phyloP scores from a whole-genome alignment of 2,797 vertebrate genomes.

The Pantherophis vulpinus region DNA sequence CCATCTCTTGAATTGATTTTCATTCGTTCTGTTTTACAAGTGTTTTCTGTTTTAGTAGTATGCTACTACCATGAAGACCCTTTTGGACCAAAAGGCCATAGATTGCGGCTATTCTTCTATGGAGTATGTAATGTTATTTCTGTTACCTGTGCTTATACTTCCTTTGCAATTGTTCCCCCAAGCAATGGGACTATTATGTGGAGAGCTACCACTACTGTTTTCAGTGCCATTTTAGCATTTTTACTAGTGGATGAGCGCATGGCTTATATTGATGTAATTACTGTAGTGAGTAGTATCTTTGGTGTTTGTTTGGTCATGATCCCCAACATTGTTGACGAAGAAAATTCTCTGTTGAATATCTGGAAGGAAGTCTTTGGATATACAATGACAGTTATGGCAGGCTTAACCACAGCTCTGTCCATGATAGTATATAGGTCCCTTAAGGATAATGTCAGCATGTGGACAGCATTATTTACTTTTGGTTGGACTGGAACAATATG shows the following conservation, averaged over 20 bases:
- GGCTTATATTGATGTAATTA: slow-evolving; percentile 80
- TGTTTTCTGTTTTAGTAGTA: slow-evolving; percentile 83
- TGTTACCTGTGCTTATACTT: slow-evolving; percentile 94
- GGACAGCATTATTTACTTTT: slow-evolving; percentile 93
- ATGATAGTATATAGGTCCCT: slow-evolving; percentile 94
- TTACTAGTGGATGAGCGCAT: slow-evolving; percentile 91
- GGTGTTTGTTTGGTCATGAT: slow-evolving; percentile 91
- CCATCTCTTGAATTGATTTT: slow-evolving; percentile 92
- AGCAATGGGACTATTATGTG: slow-evolving; percentile 90
- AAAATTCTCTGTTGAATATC: slow-evolving; percentile 80
- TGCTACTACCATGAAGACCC: slow-evolving; percentile 87
- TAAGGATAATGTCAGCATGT: slow-evolving; percentile 91
- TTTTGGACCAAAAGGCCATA: slow-evolving; percentile 88
- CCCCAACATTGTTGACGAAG: slow-evolving; percentile 82
- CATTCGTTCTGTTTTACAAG: slow-evolving; percentile 88
- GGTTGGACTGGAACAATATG: slow-evolving; percentile 93
- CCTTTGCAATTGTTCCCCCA: slow-evolving; percentile 87
- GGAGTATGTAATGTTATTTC: slow-evolving; percentile 92
- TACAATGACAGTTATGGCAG: slow-evolving; percentile 90
- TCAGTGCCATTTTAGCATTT: slow-evolving; percentile 90
- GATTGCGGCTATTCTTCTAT: slow-evolving; percentile 87
- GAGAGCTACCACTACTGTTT: slow-evolving; percentile 90
- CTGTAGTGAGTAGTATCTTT: slow-evolving; percentile 82
- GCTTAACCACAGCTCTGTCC: slow-evolving; percentile 92
- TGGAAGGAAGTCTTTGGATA: slow-evolving; percentile 96